These are phyloP conservation scores for Atherinosoma microstoma DNA, from an alignment of 2,797 vertebrate genomes.

Conservation along the genomic window DNA sequence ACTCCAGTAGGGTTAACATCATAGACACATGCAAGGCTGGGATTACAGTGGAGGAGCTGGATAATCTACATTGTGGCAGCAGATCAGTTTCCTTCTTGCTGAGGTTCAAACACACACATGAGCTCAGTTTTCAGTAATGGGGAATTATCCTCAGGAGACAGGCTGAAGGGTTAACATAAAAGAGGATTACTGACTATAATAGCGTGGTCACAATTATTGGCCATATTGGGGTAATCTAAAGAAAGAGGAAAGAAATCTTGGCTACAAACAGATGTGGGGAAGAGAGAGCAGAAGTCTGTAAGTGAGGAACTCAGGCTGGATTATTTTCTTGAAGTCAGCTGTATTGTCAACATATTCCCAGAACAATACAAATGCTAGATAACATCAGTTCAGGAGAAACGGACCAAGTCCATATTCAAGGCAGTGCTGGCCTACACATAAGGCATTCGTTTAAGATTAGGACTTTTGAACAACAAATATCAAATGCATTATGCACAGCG, in stretches of 20 bases:
- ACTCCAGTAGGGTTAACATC: slow-evolving; percentile 74
- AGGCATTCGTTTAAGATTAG: slow-evolving; percentile 31
- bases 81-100: slow-evolving; percentile 63
- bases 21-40: slow-evolving; percentile 68
- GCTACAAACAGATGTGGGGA: slow-evolving; percentile 1
- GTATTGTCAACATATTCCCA: slow-evolving; percentile 55
- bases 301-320: slow-evolving; percentile 27
- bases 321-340: slow-evolving; percentile 45
- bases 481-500: slow-evolving; percentile 22
- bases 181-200: slow-evolving; percentile 27
- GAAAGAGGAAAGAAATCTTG: slow-evolving; percentile 2
- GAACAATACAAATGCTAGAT: slow-evolving; percentile 48
- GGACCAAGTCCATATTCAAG: slow-evolving; percentile 41
- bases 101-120: slow-evolving; percentile 48
- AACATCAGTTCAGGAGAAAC: slow-evolving; percentile 38
- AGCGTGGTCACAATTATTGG: slow-evolving; percentile 3
- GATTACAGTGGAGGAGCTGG: slow-evolving; percentile 67
- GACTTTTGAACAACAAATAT: slow-evolving; percentile 23
- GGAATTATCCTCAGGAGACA: slow-evolving; percentile 35
- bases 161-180: slow-evolving; percentile 21
- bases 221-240: slow-evolving; percentile 5
- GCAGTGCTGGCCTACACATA: slow-evolving; percentile 44
- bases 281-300: not conserved
- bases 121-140: slow-evolving; percentile 41
- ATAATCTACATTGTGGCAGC: slow-evolving; percentile 39